These are phyloP conservation scores for Pteropus rufus DNA, from an alignment of 2,797 vertebrate genomes.

Conservation along the genomic window DNA sequence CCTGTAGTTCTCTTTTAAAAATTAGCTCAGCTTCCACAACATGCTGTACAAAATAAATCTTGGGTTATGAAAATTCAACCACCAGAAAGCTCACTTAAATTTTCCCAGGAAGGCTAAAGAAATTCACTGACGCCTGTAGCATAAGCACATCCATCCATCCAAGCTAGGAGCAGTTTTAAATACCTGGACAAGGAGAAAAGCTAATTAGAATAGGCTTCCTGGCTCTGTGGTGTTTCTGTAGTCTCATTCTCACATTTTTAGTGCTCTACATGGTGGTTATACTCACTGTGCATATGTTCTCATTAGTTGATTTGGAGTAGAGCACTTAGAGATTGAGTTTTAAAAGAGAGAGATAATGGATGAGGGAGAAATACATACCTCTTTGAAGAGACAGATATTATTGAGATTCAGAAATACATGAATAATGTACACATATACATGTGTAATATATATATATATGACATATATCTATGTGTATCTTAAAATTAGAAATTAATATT, in stretches of 20 bases:
- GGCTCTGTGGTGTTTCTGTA: background rate
- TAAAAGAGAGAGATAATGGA: background rate
- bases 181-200: background rate
- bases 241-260: background rate
- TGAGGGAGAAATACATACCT: background rate
- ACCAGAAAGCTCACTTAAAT: background rate
- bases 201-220: background rate
- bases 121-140: background rate
- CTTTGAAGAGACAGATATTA: background rate
- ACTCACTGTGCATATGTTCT: background rate
- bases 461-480: background rate
- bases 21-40: background rate
- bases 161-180: background rate
- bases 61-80: background rate
- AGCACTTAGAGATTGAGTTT: background rate
- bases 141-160: too few relatives aligned
- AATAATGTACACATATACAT: background rate
- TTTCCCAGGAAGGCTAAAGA: background rate
- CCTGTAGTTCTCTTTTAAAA: background rate
- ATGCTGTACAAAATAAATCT: background rate
- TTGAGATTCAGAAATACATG: background rate
- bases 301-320: background rate
- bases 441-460: background rate
- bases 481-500: background rate
- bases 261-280: background rate